Evolutionary conservation across 2,888 invertebrate genomes (phyloP), one percentile per base, ranked within the genome.

Genomic region (Xylocampa areola): DNA sequence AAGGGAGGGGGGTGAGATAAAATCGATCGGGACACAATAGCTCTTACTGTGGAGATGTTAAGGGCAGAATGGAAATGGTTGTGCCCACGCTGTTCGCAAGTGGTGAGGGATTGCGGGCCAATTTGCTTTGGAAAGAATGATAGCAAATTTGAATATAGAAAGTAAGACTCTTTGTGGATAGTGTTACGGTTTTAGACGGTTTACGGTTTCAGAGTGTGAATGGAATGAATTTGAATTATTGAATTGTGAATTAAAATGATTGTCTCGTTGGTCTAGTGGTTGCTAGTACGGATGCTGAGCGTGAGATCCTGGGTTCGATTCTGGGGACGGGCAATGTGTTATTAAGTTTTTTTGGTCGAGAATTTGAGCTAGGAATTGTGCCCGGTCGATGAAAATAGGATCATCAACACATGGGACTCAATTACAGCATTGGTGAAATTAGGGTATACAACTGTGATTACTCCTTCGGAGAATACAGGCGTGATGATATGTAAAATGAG

Each of bases 1-100:
- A 21, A n/a, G 32, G 48, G 35, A n/a, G 21, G 60, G 48, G 63
- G 48, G 44, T 55, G 67, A n/a, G n/a, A 54, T 61, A 69, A 66
- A 63, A 78, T 76, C 77, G 75, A 81, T 81, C 66, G 74, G 43
- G 67, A 64, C 70, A 73, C 77, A 73, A 80, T 74, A 62, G 63
- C 67, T 64, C 70, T 73, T 57, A 52, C 63, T 47, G 49, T 53
- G 49, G 53, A 33, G 59, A 52, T 59, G 51, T 47, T 52, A 53
- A 69, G 62, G 54, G 65, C 48, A 52, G 53, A 41, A 45, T 63
- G 44, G 32, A 52, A 51, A 48, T 36, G 60, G 52, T 68, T 23
- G 55, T 57, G 6, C 40, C 36, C 40, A 36, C 62, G 47, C 33
- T 45, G 55, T 58, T 29, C 32, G 39, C 50, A 59, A 65, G 53